Conservation (phyloP, 2,113 vertebrate genomes). For the Hystrix brachyura region DNA sequence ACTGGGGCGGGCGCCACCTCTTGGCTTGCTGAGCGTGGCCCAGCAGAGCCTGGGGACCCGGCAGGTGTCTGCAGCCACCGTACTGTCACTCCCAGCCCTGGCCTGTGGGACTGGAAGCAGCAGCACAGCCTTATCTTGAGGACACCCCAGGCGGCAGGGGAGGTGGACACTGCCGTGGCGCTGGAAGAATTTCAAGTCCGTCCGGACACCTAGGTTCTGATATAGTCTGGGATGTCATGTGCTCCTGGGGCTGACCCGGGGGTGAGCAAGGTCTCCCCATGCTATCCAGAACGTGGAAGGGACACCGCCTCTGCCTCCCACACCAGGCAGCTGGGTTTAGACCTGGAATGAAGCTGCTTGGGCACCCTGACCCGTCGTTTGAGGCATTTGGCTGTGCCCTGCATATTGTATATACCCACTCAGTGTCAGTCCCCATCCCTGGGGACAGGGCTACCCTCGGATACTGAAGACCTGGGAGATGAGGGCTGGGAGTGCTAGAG, state of each 20-base stretch:
- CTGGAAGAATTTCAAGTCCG: background rate
- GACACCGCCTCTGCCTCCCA: background rate
- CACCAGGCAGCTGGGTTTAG: background rate
- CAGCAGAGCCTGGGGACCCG: background rate
- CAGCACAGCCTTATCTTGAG: background rate
- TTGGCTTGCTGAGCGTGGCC: background rate
- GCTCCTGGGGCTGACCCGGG: no score
- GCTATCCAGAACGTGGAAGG: background rate
- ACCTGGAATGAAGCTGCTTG: background rate
- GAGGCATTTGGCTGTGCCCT: background rate
- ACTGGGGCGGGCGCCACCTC: background rate
- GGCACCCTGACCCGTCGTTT: background rate
- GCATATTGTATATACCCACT: background rate
- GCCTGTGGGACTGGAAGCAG: background rate
- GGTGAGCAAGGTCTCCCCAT: background rate
- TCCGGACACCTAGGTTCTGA: background rate
- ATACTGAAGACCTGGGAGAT: background rate
- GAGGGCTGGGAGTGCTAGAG: no score
- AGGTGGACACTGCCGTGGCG: rapidly evolving
- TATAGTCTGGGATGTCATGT: background rate
- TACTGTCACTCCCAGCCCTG: background rate
- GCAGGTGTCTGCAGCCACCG: background rate
- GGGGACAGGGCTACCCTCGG: background rate
- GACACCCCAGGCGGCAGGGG: background rate
- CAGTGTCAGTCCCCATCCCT: background rate